Evolutionary conservation across 2,797 vertebrate genomes (phyloP), one percentile per base, ranked within the genome.

Genomic region (Coregonus ussuriensis): DNA sequence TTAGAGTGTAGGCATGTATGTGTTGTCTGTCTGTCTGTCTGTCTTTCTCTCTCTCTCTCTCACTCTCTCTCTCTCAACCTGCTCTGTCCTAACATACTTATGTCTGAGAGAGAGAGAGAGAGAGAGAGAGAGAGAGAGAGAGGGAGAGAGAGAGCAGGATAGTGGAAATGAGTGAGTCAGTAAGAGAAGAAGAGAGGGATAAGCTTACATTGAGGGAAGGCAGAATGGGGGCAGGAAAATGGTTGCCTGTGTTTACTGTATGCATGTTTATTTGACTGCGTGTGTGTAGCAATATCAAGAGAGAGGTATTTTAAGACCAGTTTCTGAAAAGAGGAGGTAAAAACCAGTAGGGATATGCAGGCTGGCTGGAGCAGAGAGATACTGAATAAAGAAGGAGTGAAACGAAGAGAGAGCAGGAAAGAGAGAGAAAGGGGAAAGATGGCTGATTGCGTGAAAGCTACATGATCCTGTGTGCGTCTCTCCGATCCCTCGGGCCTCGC

Each of bases 401-500:
- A 56, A 74, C 16, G 31, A 62, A 31, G 56, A 54, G 56, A 67
- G 74, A 35, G 71, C 21, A 33, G 9, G 9, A 37, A 67, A 68
- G 15, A 37, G 18, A 65, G 59, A 67, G 59, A 51, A n/a, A 70
- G 52, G 65, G 35, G 37, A 29, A 6, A 29, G 33, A 35, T n/a
- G 75, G 31, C 65, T 66, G 75, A 56, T 71, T 69, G 53, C 53
- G 65, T 33, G 65, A 74, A 37, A 6, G 71, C 25, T 72, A 47
- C 59, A 68, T 72, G 72, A 77, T 71, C 63, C 35, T 70, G 62
- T 66, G 74, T 79, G 53, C 35, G 71, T 79, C 71, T 74, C 72
- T 79, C 77, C 33, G n/a, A 47, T 74, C 71, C 65, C 67, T 71
- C 54, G 29, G 25, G 74, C 71, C 54, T 9, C n/a, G 74, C n/a